Evolutionary conservation across 2,888 invertebrate species (phyloP).

Genomic region (Himalopsyche anomala): DNA sequence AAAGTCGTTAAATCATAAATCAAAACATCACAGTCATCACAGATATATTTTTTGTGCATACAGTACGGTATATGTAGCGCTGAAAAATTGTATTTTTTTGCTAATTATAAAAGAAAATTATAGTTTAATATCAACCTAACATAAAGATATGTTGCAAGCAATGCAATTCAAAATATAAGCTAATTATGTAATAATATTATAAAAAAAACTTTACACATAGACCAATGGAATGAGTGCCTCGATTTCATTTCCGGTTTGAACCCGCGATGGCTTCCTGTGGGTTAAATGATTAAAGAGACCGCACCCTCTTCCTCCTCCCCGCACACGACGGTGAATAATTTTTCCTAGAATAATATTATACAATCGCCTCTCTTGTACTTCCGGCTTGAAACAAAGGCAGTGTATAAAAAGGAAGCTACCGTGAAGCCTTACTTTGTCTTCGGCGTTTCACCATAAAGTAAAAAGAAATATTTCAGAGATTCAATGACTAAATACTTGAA

Average conservation of each 20-base stretch:
- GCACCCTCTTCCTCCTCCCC: constrained; percentile 26
- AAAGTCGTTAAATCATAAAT: too few relatives aligned
- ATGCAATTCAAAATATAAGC: background rate
- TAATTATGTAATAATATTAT: background rate
- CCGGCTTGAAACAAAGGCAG: constrained; percentile 51
- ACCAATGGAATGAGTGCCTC: constrained; percentile 39
- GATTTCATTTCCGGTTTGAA: constrained; percentile 48
- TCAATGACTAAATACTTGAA: too few relatives aligned
- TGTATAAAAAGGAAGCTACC: constrained; percentile 9
- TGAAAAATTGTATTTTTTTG: too few relatives aligned
- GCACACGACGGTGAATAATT: constrained; percentile 55
- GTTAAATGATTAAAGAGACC: constrained; percentile 53
- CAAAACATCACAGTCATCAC: too few relatives aligned
- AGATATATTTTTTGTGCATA: too few relatives aligned
- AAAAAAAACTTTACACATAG: background rate
- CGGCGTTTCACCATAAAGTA: background rate
- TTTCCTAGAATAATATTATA: constrained; percentile 60
- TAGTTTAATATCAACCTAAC: too few relatives aligned
- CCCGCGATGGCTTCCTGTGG: constrained; percentile 21
- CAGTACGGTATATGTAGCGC: too few relatives aligned
- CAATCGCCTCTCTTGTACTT: constrained; percentile 58
- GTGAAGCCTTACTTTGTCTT: constrained; percentile 33
- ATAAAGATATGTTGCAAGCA: too few relatives aligned
- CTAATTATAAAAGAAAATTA: too few relatives aligned
- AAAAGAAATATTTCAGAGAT: too few relatives aligned